Evolutionary conservation across 2,797 vertebrate genomes (phyloP).

Genomic region (Nothura maculosa): DNA sequence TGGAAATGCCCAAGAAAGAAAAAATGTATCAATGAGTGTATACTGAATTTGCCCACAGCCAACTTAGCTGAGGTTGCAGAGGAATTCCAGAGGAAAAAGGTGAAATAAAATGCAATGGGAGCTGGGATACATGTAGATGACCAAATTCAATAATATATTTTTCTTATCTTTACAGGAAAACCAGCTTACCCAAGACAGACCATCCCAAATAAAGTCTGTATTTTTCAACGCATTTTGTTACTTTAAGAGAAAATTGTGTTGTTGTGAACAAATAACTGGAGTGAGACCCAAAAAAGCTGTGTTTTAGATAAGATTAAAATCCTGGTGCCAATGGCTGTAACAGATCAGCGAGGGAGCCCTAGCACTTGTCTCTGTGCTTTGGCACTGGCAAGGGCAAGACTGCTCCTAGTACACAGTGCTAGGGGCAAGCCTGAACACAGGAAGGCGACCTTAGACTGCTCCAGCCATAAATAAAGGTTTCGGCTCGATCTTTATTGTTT

Average conservation of each 20-base stretch:
- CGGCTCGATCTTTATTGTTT: neutral
- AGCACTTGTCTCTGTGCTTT: neutral
- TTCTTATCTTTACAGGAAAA: neutral
- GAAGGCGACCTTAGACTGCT: rapidly evolving
- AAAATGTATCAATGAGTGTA: neutral
- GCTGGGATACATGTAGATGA: neutral
- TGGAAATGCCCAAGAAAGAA: neutral
- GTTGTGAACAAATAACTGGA: neutral
- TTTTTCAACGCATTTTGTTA: neutral
- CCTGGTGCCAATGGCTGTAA: rapidly evolving
- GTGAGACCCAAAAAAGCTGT: neutral
- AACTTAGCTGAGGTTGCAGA: neutral
- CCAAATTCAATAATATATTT: neutral
- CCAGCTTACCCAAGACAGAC: neutral
- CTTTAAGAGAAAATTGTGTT: neutral
- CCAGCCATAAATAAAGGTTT: rapidly evolving
- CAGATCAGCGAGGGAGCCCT: rapidly evolving
- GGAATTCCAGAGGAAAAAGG: neutral
- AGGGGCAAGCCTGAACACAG: rapidly evolving
- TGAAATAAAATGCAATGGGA: neutral
- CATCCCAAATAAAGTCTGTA: neutral
- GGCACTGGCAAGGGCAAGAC: rapidly evolving
- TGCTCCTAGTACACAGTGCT: rapidly evolving
- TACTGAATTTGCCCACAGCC: neutral
- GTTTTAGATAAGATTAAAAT: neutral